Evolutionary conservation across 1,140 invertebrate species (phyloP).

Genomic region (Zaprionus africanus): DNA sequence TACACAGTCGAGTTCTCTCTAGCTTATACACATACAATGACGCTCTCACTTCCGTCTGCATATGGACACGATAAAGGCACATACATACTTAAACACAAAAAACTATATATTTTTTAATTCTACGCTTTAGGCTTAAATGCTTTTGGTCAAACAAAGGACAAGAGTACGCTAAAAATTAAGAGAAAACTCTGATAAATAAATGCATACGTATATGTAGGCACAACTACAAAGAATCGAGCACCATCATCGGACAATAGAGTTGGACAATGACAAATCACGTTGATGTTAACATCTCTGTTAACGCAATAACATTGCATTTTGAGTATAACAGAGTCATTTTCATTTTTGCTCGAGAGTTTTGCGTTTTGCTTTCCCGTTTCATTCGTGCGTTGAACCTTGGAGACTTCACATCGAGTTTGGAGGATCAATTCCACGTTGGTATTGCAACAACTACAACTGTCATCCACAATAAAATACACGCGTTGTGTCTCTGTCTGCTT

Average conservation of each 20-base stretch:
- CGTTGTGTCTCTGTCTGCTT: slow-evolving; percentile 60
- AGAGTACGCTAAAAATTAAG: not conserved
- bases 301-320: slow-evolving; percentile 36
- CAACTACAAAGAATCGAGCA: not conserved
- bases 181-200: not conserved
- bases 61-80: slow-evolving; percentile 13
- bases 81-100: not conserved
- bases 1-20: slow-evolving; percentile 22
- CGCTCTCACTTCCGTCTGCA: slow-evolving; percentile 47
- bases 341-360: slow-evolving; percentile 43
- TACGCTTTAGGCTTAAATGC: not conserved
- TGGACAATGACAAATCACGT: slow-evolving; percentile 15
- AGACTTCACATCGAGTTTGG: slow-evolving; percentile 83
- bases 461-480: slow-evolving; percentile 64
- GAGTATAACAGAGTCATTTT: slow-evolving; percentile 40
- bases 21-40: slow-evolving; percentile 22
- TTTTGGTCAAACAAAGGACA: slow-evolving; percentile 5
- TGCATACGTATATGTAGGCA: not conserved
- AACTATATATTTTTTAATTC: slow-evolving; percentile 2
- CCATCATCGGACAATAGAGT: not conserved
- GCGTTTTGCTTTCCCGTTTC: slow-evolving; percentile 44
- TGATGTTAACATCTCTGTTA: slow-evolving; percentile 21
- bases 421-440: slow-evolving; percentile 83
- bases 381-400: slow-evolving; percentile 56
- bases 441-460: slow-evolving; percentile 66